phyloP scores from a whole-genome alignment of 2,888 invertebrate genomes.

The Agonum fuliginosum region DNA sequence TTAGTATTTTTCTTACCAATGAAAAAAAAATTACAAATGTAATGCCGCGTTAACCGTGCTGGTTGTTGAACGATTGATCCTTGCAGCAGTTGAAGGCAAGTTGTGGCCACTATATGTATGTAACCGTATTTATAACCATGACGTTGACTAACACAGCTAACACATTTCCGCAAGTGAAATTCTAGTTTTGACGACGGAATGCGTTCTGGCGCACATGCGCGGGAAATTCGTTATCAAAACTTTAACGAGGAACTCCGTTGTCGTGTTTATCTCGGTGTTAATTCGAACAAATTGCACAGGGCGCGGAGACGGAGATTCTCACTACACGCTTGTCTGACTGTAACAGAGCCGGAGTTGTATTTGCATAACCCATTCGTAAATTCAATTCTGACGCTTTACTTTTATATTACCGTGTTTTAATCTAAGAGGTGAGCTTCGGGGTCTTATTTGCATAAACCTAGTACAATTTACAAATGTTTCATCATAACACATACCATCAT shows the following conservation, averaged over 20 bases:
- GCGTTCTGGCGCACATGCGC: constrained; percentile 28
- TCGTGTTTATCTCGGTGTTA: constrained; percentile 55
- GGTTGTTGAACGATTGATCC: too few species aligned
- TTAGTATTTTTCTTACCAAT: too few species aligned
- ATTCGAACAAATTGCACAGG: constrained; percentile 52
- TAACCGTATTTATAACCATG: constrained; percentile 52
- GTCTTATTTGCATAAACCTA: too few species aligned
- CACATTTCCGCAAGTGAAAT: constrained; percentile 47
- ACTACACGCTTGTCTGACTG: neutral
- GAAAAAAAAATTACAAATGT: too few species aligned
- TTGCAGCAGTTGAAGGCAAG: too few species aligned
- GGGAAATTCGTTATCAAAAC: constrained; percentile 52
- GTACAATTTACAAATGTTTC: too few species aligned
- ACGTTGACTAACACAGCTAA: constrained; percentile 52
- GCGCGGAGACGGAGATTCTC: constrained; percentile 25
- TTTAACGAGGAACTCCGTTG: constrained; percentile 45
- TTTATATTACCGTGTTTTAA: constrained; percentile 39
- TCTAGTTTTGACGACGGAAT: constrained; percentile 25
- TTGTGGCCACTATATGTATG: constrained; percentile 18
- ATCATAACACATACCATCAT: too few species aligned
- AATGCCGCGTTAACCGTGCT: too few species aligned
- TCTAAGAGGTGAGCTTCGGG: too few species aligned
- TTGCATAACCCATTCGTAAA: constrained; percentile 36
- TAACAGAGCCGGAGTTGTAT: constrained; percentile 27
- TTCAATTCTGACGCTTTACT: constrained; percentile 22